These are phyloP conservation scores for Globodera rostochiensis DNA, from an alignment of 1,140 invertebrate species.

Conservation along the genomic window DNA sequence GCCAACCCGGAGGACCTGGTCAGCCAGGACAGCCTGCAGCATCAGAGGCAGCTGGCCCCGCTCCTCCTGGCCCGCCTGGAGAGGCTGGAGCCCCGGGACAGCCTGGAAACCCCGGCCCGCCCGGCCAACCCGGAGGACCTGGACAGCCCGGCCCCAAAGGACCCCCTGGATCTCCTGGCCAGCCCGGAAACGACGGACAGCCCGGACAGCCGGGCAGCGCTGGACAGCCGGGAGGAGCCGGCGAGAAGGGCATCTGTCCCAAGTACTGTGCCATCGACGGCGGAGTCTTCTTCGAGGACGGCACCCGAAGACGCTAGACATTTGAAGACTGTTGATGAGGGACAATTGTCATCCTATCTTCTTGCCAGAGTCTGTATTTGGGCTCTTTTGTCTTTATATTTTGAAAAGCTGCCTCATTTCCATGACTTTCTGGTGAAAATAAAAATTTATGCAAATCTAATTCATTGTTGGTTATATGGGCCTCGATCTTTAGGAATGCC, in stretches of 20 bases:
- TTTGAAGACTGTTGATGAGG: not conserved
- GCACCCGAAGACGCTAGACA: slow-evolving; percentile 52
- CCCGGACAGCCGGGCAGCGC: slow-evolving; percentile 49
- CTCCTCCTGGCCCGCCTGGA: slow-evolving; percentile 37
- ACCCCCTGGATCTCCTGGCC: slow-evolving; percentile 45
- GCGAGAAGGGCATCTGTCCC: slow-evolving; percentile 63
- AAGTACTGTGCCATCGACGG: slow-evolving; percentile 64
- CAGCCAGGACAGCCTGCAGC: slow-evolving; percentile 53
- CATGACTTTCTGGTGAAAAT: not conserved
- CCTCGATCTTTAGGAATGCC: too few relatives aligned
- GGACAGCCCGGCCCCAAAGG: slow-evolving; percentile 43
- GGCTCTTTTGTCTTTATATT: slow-evolving; percentile 7
- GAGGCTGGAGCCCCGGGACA: slow-evolving; percentile 32
- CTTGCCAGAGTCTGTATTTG: not conserved
- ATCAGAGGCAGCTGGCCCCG: slow-evolving; percentile 42
- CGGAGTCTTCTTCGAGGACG: slow-evolving; percentile 64
- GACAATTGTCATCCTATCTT: not conserved
- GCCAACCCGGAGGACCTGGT: slow-evolving; percentile 45
- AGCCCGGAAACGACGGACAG: slow-evolving; percentile 50
- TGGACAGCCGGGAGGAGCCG: slow-evolving; percentile 44
- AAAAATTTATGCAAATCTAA: too few relatives aligned
- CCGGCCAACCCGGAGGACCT: slow-evolving; percentile 46
- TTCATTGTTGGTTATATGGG: too few relatives aligned
- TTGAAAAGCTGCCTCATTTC: not conserved
- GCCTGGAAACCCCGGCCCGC: slow-evolving; percentile 40